A percentile compares a stretch with the other conserved stretches of the same genome.
Evolutionary conservation across 2,797 vertebrate genomes (phyloP).

Genomic region (Chaetophractus vellerosus): DNA sequence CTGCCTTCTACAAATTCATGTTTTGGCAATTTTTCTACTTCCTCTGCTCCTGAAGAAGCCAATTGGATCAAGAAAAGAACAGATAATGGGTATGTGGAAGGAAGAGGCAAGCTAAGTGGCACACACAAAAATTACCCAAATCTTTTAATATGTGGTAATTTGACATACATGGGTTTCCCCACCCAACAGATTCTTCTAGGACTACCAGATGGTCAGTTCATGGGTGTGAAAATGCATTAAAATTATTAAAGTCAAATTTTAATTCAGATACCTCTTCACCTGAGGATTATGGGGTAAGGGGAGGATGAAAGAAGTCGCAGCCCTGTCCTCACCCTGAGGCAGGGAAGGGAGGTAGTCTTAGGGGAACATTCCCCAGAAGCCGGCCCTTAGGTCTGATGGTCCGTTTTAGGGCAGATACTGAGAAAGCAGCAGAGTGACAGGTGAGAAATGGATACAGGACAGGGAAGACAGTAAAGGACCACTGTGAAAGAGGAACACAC

Average conservation of each 20-base stretch:
- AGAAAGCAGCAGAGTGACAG: not conserved
- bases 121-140: not conserved
- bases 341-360: not conserved
- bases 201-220: not conserved
- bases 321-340: not conserved
- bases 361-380: not conserved
- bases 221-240: not conserved
- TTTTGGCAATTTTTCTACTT: not conserved
- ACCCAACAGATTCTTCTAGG: not conserved
- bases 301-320: not conserved
- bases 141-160: not conserved
- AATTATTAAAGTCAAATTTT: conserved; percentile 1
- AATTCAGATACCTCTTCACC: not conserved
- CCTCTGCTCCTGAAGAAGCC: not conserved
- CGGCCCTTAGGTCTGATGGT: not conserved
- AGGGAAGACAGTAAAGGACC: not conserved
- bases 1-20: not conserved
- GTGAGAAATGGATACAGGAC: not conserved
- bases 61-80: not conserved
- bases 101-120: not conserved
- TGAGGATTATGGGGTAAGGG: not conserved
- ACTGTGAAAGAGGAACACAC: not conserved
- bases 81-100: not conserved
- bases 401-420: not conserved
- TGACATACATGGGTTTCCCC: not conserved